These are phyloP conservation scores for Emmelina monodactyla DNA, from an alignment of 2,888 invertebrate species.

Conservation along the genomic window DNA sequence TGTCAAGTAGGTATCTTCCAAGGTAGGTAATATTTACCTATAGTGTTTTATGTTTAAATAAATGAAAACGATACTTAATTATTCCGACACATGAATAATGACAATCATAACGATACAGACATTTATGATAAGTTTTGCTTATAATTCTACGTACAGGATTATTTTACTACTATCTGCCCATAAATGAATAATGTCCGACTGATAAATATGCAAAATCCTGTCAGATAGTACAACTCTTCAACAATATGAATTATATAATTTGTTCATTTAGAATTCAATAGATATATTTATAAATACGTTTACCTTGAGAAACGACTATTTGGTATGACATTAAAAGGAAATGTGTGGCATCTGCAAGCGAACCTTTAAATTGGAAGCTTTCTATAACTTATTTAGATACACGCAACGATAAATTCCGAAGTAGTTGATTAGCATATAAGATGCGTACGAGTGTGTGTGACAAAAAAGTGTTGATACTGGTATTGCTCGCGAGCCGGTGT, in stretches of 20 bases:
- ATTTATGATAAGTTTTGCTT: too few species aligned
- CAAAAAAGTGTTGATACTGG: background rate
- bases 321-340: slow-evolving; percentile 42
- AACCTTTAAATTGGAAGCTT: slow-evolving; percentile 1
- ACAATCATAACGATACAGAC: too few species aligned
- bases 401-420: slow-evolving; percentile 8
- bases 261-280: slow-evolving; percentile 36
- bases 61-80: too few species aligned
- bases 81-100: too few species aligned
- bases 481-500: slow-evolving; percentile 2
- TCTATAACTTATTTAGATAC: slow-evolving; percentile 3
- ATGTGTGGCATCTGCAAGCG: slow-evolving; percentile 24
- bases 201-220: slow-evolving; percentile 3
- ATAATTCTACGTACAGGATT: too few species aligned
- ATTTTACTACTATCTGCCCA: too few species aligned
- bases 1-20: too few species aligned
- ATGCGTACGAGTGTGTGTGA: background rate
- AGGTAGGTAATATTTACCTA: too few species aligned
- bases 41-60: too few species aligned
- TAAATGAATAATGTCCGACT: too few species aligned
- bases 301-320: slow-evolving; percentile 45
- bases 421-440: background rate
- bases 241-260: slow-evolving; percentile 35
- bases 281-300: slow-evolving; percentile 39
- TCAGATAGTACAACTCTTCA: slow-evolving; percentile 13